Evolutionary conservation across 2,888 invertebrate genomes (phyloP), one percentile per base, ranked within the genome.

Genomic region (Acrobasis suavella): DNA sequence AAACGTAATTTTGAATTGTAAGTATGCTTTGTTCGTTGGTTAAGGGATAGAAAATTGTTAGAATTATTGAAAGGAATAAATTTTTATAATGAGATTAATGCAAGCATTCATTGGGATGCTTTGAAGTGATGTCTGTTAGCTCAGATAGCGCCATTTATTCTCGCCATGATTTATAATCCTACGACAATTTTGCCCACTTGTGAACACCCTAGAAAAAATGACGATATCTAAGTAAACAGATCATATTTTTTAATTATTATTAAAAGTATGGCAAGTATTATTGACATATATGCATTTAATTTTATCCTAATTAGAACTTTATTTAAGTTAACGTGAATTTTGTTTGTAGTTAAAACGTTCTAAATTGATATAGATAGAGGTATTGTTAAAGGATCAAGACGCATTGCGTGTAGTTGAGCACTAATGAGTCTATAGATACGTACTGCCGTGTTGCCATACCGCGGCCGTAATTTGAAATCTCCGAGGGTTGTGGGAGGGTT

Each of bases 401-500:
- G 69, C 69, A 73, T 81, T 78, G 76, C 72, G 71, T 76, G 77
- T 81, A 76, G 70, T 62, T 59, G 63, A 64, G 65, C 67, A 77
- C 77, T 83, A 82, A 82, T 82, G 81, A 83, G 78, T 85, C 77
- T 77, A 80, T 82, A 81, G 80, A 82, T 86, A 83, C 78, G 82
- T 80, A 82, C 76, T 77, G 77, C 74, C 73, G 80, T 78, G 82
- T 80, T 80, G 75, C 72, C 73, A 76, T 73, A 76, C 76, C 72
- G 79, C 80, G 77, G 77, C 78, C 75, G 87, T 87, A 87, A 89
- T 89, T 89, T 85, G 81, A 86, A 89, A 89, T 91, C 89, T 91
- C 91, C 85, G 85, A 91, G 90, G 92, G 91, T 91, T 91, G 91
- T 91, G 91, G 90, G 90, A 89, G 89, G 90, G 89, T 85, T 85